Evolutionary conservation across 1,140 invertebrate genomes (phyloP), one percentile per base, ranked within the genome.

Genomic region (Lordiphosa stackelbergi): DNA sequence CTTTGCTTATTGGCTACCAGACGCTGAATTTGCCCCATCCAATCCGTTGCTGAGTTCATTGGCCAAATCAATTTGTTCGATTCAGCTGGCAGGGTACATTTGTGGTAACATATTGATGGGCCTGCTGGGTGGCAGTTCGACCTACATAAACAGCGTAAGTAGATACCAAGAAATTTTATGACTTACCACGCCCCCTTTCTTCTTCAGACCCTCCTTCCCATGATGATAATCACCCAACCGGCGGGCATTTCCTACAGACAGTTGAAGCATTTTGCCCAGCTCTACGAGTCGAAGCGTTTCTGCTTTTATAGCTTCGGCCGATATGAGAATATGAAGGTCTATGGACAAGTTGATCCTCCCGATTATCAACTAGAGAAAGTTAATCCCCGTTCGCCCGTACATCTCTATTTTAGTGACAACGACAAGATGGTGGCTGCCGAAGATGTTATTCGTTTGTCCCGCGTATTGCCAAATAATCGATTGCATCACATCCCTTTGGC

Each of bases 211-310:
- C 8, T 49, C n/a, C 2, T 7, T 4, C n/a, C 93, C 1, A 91
- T 94, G 0, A 92, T 95, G 53, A 87, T 92, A 22, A 89, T 90
- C 2, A 93, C 95, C 69, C 88, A 90, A 40, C 94, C 95, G 1
- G 91, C 93, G 5, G 94, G 94, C 12, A 90, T 93, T 1, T 94
- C 93, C 0, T 90, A 90, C 35, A 91, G 91, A 68, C 93, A 95
- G 73, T 70, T 95, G 0, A 87, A 92, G 5, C 93, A 94, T 73
- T 93, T 89, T 69, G 90, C 90, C 2, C 93, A 92, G 73, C 88
- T 88, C 10, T 79, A 88, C 4, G 68, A 88, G 12, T 88, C 74
- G 1, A 85, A 74, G 3, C 74, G 85, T 0, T 89, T 89, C 35
- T 66, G 66, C 0, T 56, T 77, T 13, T 89, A 69, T 36, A 87